Evolutionary conservation across 2,113 vertebrate species (phyloP).

Genomic region (Cettia cetti): DNA sequence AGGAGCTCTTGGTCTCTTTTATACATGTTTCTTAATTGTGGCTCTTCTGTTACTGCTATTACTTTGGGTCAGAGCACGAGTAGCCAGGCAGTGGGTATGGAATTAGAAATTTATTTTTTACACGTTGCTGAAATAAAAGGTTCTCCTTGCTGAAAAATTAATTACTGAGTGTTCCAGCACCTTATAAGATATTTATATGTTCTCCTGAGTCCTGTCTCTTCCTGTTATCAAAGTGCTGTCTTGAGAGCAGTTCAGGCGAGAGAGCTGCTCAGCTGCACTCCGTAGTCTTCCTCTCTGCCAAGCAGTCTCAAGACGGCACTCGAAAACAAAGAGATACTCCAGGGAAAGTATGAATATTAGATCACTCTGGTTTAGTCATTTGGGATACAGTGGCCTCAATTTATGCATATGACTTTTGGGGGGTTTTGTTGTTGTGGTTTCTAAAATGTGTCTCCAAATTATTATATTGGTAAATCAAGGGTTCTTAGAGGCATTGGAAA

Average conservation of each 20-base stretch:
- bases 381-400: conserved; percentile 16
- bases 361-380: conserved; percentile 28
- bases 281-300: conserved; percentile 19
- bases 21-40: not conserved
- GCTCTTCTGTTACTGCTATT: not conserved
- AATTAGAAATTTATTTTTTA: conserved; percentile 48
- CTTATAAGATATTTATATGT: conserved; percentile 72
- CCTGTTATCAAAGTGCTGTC: conserved; percentile 44
- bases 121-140: conserved; percentile 57
- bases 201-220: conserved; percentile 46
- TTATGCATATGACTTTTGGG: not conserved
- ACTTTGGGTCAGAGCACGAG: not conserved
- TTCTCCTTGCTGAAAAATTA: conserved; percentile 72
- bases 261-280: conserved; percentile 26
- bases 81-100: not conserved
- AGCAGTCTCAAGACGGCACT: conserved; percentile 25
- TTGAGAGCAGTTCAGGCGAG: conserved; percentile 52
- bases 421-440: not conserved
- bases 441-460: not conserved
- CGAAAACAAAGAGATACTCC: conserved; percentile 19
- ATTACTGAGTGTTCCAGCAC: conserved; percentile 62
- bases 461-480: not conserved
- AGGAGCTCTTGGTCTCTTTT: not conserved
- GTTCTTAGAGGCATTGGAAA: not conserved
- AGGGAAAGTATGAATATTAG: conserved; percentile 51